Base-by-base conservation (phyloP, 92 coral and sea anemone species). In the Heliopora coerulea region DNA sequence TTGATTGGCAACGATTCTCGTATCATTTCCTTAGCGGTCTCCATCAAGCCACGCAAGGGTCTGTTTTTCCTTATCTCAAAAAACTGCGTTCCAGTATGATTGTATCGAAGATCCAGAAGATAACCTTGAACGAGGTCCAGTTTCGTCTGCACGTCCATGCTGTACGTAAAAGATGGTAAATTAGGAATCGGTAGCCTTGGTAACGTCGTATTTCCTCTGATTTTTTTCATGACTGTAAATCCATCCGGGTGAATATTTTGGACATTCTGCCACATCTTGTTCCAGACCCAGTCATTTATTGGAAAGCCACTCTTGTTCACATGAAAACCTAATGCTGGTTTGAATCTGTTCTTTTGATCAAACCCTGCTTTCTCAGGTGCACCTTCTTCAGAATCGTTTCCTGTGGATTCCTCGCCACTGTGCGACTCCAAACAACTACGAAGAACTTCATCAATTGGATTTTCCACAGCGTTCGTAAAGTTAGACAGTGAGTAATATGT, bases 61-160 rank as follows among this genome's bases (percentile, higher is more conserved):
- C 99, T 90, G 85, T 86, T 79, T 68, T 95, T 95, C 58, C 82
- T 85, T 62, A 95, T 95, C 77, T 95, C 99, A 84, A 90, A 95
- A 72, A 95, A 87, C 49, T 95, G 99, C 41, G 99, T 95, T 9
- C 99, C 99, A 59, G 99, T 95, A 59, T 93, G 98, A 73, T 93
- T 93, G 65, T 95, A 95, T 82, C 93, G 90, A 46, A 95, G 58
- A 49, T 90, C 96, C 31, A 76, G 83, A 19, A 95, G 61, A 63
- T 95, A 95, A 56, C 72, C 83, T 57, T 95, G 96, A 17, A 95
- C 78, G 49, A 84, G 75, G 28, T 72, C 91, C 11, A 95, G 80
- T 72, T 84, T 90, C 52, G 79, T 88, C 18, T 85, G 78, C 27
- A 87, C 80, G 46, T 86, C 81, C 91, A 89, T 89, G 26, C 70